Conservation (phyloP, 2,797 vertebrate genomes). For the Pseudopleuronectes americanus region DNA sequence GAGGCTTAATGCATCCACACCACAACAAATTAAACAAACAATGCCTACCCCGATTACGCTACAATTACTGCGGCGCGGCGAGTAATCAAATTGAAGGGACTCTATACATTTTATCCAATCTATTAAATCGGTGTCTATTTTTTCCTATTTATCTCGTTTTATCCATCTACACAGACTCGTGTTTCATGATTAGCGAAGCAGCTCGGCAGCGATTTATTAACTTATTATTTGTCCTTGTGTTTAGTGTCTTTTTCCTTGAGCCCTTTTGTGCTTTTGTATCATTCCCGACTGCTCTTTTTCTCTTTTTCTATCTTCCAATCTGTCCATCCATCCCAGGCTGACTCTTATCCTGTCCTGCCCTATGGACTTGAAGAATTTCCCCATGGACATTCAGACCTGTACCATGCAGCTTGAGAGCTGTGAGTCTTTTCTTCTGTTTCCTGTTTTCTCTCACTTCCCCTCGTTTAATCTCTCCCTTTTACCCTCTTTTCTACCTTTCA, state of each 20-base stretch:
- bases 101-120: constrained; percentile 44
- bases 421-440: constrained; percentile 82
- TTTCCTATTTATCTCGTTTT: constrained; percentile 12
- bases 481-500: constrained; percentile 3
- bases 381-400: constrained; percentile 97
- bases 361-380: constrained; percentile 98
- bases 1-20: constrained; percentile 71
- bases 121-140: constrained; percentile 7
- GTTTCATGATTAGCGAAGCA: constrained; percentile 25
- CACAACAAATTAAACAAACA: constrained; percentile 70
- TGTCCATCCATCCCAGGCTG: constrained; percentile 84
- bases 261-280: constrained; percentile 38
- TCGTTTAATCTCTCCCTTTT: neutral
- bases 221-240: constrained; percentile 30
- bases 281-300: constrained; percentile 46
- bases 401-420: constrained; percentile 97
- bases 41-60: constrained; percentile 68
- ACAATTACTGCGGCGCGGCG: constrained; percentile 49
- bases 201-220: constrained; percentile 15
- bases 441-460: constrained; percentile 3
- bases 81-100: constrained; percentile 53
- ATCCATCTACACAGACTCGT: neutral
- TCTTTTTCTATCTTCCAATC: constrained; percentile 59
- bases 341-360: constrained; percentile 94
- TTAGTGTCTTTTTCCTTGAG: constrained; percentile 49